A percentile compares a stretch with the other conserved stretches of the same genome.
Evolutionary conservation across 2,113 vertebrate genomes (phyloP).

Genomic region (Picathartes gymnocephalus): DNA sequence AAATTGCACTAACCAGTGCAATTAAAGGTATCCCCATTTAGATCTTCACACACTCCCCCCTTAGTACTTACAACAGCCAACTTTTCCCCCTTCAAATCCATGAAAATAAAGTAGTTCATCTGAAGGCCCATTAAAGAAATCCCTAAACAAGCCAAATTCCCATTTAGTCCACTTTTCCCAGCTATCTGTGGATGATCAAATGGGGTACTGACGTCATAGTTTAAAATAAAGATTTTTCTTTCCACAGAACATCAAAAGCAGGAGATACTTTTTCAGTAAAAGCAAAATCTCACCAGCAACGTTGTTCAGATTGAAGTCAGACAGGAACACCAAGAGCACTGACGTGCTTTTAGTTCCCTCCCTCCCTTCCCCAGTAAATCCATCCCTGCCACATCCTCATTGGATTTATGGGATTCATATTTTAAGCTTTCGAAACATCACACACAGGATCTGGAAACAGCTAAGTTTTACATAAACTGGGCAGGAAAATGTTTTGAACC

Average conservation of each 20-base stretch:
- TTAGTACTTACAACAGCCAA: not conserved
- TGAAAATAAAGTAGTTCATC: not conserved
- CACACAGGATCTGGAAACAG: not conserved
- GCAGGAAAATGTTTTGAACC: not conserved
- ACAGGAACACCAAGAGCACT: not conserved
- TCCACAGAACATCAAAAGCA: not conserved
- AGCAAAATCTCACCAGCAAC: not conserved
- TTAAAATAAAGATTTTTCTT: not conserved
- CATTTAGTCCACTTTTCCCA: not conserved
- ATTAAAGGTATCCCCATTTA: not conserved
- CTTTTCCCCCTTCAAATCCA: not conserved
- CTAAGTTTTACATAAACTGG: not conserved
- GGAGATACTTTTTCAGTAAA: not conserved
- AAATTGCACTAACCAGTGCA: not conserved
- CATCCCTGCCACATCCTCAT: not conserved
- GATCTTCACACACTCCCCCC: not conserved
- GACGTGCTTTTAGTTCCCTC: not conserved
- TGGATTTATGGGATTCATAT: not conserved
- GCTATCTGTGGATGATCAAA: not conserved
- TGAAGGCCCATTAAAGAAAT: not conserved
- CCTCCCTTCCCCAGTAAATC: constrained; percentile 6
- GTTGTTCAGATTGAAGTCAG: not conserved
- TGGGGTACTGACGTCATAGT: not conserved
- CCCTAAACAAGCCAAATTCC: not conserved
- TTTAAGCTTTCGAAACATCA: not conserved